Base-by-base conservation (phyloP, 2,113 vertebrate species). In the Symphodus melops region DNA sequence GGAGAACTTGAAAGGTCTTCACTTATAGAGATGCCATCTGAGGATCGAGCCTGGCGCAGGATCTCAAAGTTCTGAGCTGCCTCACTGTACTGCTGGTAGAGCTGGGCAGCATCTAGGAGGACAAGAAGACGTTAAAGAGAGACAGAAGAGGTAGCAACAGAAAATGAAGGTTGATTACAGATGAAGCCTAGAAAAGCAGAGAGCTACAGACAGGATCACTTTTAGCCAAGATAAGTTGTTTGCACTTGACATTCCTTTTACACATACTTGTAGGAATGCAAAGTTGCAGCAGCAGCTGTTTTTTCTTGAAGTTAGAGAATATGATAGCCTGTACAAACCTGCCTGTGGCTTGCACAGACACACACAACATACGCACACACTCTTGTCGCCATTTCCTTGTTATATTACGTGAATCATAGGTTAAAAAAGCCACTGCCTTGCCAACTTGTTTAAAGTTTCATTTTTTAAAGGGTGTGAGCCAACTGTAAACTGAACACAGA, bases 21-120 rank as follows among this genome's bases (percentile, higher is more conserved):
- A 0, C 83, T 69, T 49, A 95, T 84, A 0, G 89, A 66, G 6
- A 92, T 55, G 53, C 86, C 86, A 73, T 97, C 95, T 9, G 48
- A 51, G 0, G 91, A 93, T 77, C 94, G 94, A 77, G 96, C 94
- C 91, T 98, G 97, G 10, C 94, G 96, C 60, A 96, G 94, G 77
- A 99, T 99, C 86, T 97, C 97, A 75, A 95, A 94, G 94, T 98
- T 96, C 79, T 97, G 94, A 11, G 86, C 94, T 6, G 95, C 96
- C 41, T 98, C 97, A 0, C 93, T 98, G 92, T 99, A 99, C 71
- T 97, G 95, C 94, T 99, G 98, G 86, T 99, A 99, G 19, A 99
- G 95, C 77, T 97, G 85, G 57, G 92, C 94, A 57, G 88, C 95
- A 82, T 95, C 97, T 98, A 85, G 37, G 23, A 71, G 28, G 48